A percentile compares a stretch with the other conserved stretches of the same genome.
Conservation (phyloP, 2,113 vertebrate genomes). For the Asarcornis scutulata region DNA sequence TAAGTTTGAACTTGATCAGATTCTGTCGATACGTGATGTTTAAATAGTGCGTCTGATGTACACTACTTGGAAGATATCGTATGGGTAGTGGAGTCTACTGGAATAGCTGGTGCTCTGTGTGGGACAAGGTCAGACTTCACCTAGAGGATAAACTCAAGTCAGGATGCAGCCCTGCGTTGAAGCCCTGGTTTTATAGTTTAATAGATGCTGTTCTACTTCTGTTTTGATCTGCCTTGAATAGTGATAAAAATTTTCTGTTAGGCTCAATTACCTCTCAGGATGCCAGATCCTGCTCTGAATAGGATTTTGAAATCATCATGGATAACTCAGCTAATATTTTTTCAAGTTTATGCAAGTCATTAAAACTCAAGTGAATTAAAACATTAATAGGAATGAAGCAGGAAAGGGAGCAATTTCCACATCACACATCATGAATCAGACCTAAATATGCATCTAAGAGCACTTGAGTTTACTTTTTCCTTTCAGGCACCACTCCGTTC, state of each 20-base stretch:
- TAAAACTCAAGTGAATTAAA: neutral
- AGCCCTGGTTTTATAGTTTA: neutral
- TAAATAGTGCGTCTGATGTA: neutral
- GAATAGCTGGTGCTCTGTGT: neutral
- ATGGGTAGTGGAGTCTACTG: neutral
- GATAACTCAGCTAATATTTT: neutral
- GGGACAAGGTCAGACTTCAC: neutral
- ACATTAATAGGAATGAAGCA: neutral
- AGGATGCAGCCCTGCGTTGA: neutral
- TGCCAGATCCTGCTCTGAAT: neutral
- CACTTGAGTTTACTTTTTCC: neutral
- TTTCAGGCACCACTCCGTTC: neutral
- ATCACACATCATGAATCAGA: neutral
- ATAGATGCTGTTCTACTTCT: neutral
- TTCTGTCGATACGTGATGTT: neutral
- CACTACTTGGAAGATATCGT: neutral
- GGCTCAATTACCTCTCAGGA: neutral
- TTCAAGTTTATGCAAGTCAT: neutral
- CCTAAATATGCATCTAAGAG: neutral
- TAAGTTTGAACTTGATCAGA: neutral
- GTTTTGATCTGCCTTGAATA: neutral
- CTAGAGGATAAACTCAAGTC: neutral
- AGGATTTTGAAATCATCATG: neutral
- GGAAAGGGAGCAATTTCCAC: neutral
- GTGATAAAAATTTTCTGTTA: accelerated